Percentiles rank a stretch among this genome's conserved stretches.
Conservation (phyloP, 2,797 vertebrate species). For the Sebastes miniatus region DNA sequence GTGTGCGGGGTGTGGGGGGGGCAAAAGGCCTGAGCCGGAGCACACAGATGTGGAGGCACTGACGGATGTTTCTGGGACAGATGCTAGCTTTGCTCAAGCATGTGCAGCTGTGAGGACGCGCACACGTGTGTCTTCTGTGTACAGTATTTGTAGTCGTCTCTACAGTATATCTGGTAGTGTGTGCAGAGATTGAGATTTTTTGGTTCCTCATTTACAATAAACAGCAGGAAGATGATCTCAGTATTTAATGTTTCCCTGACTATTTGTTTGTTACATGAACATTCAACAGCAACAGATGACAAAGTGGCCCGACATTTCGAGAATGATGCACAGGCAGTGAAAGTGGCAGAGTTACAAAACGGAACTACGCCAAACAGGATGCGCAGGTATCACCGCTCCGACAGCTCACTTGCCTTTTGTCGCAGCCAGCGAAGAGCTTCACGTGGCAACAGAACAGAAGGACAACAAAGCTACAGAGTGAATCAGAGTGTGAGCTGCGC, state of each 20-base stretch:
- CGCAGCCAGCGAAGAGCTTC: constrained; percentile 12
- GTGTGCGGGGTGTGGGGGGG: constrained; percentile 59
- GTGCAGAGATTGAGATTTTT: not conserved
- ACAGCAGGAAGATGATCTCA: constrained; percentile 11
- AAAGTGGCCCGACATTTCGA: not conserved
- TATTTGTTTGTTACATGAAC: constrained; percentile 4
- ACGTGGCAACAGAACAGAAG: constrained; percentile 41
- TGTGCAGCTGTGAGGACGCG: constrained; percentile 68
- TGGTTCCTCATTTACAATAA: not conserved
- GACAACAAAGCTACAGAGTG: constrained; percentile 45
- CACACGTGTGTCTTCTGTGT: constrained; percentile 47
- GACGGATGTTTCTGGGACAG: constrained; percentile 80
- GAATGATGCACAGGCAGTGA: not conserved
- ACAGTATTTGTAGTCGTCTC: constrained; percentile 4
- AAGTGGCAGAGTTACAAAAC: not conserved
- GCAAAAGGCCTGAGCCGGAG: constrained; percentile 59
- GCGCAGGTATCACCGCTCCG: constrained; percentile 12
- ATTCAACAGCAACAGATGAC: constrained; percentile 31
- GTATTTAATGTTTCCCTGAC: not conserved
- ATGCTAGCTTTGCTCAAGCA: constrained; percentile 69
- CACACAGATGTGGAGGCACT: constrained; percentile 81
- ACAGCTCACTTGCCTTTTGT: constrained; percentile 18
- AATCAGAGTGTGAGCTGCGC: constrained; percentile 39
- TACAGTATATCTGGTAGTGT: not conserved
- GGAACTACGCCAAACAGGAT: not conserved